Evolutionary conservation across 2,797 vertebrate genomes (phyloP).

Genomic region (Danio choprae): DNA sequence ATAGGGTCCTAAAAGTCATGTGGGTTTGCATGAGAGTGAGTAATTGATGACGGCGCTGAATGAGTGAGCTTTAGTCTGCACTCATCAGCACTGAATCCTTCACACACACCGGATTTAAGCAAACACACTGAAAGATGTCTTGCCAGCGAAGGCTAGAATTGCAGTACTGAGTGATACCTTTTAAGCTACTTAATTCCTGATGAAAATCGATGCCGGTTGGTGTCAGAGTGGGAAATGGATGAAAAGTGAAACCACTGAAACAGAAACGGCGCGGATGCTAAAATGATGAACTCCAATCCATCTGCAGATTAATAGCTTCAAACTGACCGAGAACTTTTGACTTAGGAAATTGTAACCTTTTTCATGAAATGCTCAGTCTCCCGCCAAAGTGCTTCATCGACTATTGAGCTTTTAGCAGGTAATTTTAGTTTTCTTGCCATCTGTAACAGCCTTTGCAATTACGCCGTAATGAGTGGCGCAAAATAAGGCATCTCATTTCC

Average conservation of each 20-base stretch:
- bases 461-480: slow-evolving; percentile 5
- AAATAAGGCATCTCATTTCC: slow-evolving; percentile 36
- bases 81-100: slow-evolving; percentile 23
- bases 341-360: slow-evolving; percentile 33
- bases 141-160: slow-evolving; percentile 43
- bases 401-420: slow-evolving; percentile 5
- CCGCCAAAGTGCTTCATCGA: background rate
- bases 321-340: slow-evolving; percentile 23
- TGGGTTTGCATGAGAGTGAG: too few species aligned
- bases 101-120: slow-evolving; percentile 12
- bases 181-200: slow-evolving; percentile 57
- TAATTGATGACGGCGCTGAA: background rate
- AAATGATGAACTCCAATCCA: slow-evolving; percentile 40
- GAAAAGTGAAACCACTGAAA: slow-evolving; percentile 51
- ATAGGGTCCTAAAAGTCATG: too few species aligned
- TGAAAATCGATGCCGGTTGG: slow-evolving; percentile 57
- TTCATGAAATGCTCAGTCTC: slow-evolving; percentile 12
- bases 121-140: slow-evolving; percentile 29
- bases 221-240: slow-evolving; percentile 51
- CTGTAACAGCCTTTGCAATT: slow-evolving; percentile 24
- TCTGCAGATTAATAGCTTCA: slow-evolving; percentile 35
- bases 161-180: slow-evolving; percentile 53
- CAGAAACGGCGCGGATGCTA: slow-evolving; percentile 36
- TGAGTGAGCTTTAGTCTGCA: slow-evolving; percentile 3
- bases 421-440: background rate